phyloP scores from a whole-genome alignment of 2,888 invertebrate species.

The Lordiphosa andalusiaca region DNA sequence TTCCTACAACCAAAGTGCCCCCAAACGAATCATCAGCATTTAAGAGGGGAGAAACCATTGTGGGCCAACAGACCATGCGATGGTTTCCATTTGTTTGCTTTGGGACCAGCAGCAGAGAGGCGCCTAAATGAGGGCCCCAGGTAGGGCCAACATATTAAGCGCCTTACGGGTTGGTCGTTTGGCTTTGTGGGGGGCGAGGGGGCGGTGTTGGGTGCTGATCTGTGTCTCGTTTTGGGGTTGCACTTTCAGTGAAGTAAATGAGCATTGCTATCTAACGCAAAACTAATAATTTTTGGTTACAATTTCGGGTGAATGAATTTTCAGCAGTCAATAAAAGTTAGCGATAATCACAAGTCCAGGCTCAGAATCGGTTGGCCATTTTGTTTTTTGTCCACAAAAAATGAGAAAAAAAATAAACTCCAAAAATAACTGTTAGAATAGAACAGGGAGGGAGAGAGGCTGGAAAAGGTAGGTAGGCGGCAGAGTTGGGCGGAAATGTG shows the following conservation, averaged over 20 bases:
- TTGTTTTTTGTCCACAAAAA: slow-evolving; percentile 11
- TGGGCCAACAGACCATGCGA: slow-evolving; percentile 37
- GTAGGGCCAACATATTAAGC: too few species aligned
- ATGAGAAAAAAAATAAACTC: neutral
- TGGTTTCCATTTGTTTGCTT: slow-evolving; percentile 24
- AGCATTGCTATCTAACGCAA: slow-evolving; percentile 80
- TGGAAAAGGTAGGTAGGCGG: too few species aligned
- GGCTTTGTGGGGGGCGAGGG: slow-evolving; percentile 5
- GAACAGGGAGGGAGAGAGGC: too few species aligned
- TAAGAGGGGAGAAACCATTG: slow-evolving; percentile 1
- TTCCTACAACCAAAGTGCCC: slow-evolving; percentile 78
- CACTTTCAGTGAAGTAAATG: slow-evolving; percentile 79
- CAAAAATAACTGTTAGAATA: too few species aligned
- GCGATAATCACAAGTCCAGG: slow-evolving; percentile 55
- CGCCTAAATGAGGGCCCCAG: too few species aligned
- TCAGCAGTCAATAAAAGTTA: slow-evolving; percentile 56
- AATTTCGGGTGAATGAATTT: slow-evolving; percentile 72
- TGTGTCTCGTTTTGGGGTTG: slow-evolving; percentile 72
- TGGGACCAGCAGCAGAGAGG: too few species aligned
- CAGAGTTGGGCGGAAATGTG: too few species aligned
- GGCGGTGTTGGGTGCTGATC: neutral
- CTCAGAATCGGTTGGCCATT: slow-evolving; percentile 13
- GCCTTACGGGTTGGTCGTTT: slow-evolving; percentile 1
- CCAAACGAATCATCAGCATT: slow-evolving; percentile 73
- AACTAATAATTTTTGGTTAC: slow-evolving; percentile 78